These are phyloP conservation scores for Neotoxoptera formosana DNA, from an alignment of 1,140 invertebrate species.

Conservation along the genomic window DNA sequence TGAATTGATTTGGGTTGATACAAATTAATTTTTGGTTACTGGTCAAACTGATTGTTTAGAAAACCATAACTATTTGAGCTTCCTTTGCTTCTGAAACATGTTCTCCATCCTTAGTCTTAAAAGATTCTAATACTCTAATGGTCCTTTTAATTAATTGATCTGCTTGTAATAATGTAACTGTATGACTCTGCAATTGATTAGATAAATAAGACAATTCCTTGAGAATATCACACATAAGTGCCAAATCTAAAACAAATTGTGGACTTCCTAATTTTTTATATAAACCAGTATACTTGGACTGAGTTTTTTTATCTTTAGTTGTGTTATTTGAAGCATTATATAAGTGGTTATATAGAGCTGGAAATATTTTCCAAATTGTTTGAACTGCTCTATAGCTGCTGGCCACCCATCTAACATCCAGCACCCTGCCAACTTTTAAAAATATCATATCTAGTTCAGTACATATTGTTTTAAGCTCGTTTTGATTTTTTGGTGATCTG, in stretches of 20 bases:
- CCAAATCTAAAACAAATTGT: conserved; percentile 27
- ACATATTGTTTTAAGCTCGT: neutral
- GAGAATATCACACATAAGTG: conserved; percentile 25
- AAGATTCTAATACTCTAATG: neutral
- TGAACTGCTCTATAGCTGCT: neutral
- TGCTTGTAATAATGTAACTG: conserved; percentile 14
- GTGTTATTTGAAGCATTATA: too few relatives aligned
- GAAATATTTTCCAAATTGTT: neutral
- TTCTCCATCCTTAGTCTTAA: neutral
- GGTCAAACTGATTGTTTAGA: neutral
- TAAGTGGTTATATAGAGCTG: too few relatives aligned
- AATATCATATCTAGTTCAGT: conserved; percentile 34
- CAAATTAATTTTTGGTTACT: neutral
- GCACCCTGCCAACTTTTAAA: conserved; percentile 27
- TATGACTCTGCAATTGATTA: neutral
- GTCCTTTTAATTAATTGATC: neutral
- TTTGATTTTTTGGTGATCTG: neutral
- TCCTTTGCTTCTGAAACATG: conserved; percentile 8
- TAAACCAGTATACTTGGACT: too few relatives aligned
- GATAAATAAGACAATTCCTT: conserved; percentile 7
- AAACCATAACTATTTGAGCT: neutral
- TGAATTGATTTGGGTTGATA: neutral
- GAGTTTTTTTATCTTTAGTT: too few relatives aligned
- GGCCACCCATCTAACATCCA: conserved; percentile 8
- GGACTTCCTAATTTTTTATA: neutral